Percentiles rank a stretch among this genome's conserved stretches.
These are phyloP conservation scores for Wiebesia pumilae DNA, from an alignment of 1,140 invertebrate genomes.

Conservation along the genomic window DNA sequence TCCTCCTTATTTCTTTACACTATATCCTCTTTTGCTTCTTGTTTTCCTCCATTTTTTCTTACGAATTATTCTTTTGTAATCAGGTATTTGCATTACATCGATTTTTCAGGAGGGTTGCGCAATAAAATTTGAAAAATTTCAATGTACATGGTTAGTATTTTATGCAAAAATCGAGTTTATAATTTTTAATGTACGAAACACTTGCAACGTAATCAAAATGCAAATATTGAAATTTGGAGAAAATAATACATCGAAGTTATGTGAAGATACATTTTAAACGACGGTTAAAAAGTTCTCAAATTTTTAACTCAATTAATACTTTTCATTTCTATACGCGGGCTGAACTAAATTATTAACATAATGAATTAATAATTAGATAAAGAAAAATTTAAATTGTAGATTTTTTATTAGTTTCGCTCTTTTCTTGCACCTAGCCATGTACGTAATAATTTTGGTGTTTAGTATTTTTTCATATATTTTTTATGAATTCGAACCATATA, in stretches of 20 bases:
- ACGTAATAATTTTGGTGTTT: too few relatives aligned
- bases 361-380: too few relatives aligned
- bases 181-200: not conserved
- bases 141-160: not conserved
- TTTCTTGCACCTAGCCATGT: too few relatives aligned
- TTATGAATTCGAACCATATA: too few relatives aligned
- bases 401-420: too few relatives aligned
- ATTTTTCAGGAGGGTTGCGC: not conserved
- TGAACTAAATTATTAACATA: too few relatives aligned
- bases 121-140: not conserved
- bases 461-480: too few relatives aligned
- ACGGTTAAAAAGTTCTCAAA: not conserved
- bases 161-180: not conserved
- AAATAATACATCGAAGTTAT: not conserved
- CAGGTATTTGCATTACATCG: not conserved
- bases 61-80: not conserved
- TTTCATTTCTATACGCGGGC: too few relatives aligned
- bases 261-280: not conserved
- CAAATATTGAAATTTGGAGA: not conserved
- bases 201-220: not conserved
- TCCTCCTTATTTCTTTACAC: not conserved
- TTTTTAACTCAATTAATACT: not conserved
- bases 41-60: not conserved
- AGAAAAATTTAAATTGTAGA: too few relatives aligned
- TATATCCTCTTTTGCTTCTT: not conserved